Conservation (phyloP, 2,797 vertebrate species). For the Rhynchonycteris naso region DNA sequence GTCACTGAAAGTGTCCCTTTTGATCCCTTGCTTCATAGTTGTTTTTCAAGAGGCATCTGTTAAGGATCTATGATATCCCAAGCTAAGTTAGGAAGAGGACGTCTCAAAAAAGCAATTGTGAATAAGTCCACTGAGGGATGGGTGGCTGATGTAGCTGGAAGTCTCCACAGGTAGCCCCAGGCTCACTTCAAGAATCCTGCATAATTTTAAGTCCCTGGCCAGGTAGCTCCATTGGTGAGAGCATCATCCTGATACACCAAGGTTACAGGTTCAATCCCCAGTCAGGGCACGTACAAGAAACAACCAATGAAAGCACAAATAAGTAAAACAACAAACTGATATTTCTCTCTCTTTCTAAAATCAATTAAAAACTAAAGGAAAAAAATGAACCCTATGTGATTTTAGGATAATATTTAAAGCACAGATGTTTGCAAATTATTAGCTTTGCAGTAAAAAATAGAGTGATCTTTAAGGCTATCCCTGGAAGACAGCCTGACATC, state of each 20-base stretch:
- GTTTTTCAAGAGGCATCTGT: background rate
- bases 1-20: background rate
- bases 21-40: background rate
- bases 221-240: no score
- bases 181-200: background rate
- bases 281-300: no score
- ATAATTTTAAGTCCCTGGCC: no score
- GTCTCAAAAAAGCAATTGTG: background rate
- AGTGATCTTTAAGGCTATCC: background rate
- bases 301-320: no score
- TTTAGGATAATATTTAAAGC: background rate
- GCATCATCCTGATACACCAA: no score
- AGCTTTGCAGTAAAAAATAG: background rate
- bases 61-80: background rate
- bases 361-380: no score
- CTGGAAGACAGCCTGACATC: background rate
- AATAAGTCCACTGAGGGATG: background rate
- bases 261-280: no score
- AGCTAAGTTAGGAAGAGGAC: background rate
- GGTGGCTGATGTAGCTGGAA: background rate
- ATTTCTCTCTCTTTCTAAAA: no score
- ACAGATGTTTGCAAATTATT: slow-evolving; percentile 3
- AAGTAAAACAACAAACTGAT: no score
- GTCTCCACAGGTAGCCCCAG: background rate
- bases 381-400: background rate